A percentile compares a stretch with the other conserved stretches of the same genome.
Evolutionary conservation across 2,888 invertebrate genomes (phyloP).

Genomic region (Gari tellinella): DNA sequence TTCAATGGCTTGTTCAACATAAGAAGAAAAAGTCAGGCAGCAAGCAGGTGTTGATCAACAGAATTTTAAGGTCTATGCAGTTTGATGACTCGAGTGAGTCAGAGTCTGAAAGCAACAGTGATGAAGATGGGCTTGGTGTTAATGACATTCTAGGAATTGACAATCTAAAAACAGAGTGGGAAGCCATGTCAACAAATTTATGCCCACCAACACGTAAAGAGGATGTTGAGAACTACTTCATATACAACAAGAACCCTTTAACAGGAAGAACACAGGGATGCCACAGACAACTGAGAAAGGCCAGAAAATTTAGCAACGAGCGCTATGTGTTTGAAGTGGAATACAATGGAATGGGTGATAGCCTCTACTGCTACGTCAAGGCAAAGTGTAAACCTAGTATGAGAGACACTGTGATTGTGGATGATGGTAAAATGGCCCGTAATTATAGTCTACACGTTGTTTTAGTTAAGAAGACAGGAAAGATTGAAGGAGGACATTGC

Average conservation of each 20-base stretch:
- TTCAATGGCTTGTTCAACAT: conserved; percentile 1
- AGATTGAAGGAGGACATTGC: not conserved
- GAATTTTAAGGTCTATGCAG: not conserved
- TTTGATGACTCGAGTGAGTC: conserved; percentile 5
- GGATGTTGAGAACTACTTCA: too few relatives aligned
- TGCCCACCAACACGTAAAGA: too few relatives aligned
- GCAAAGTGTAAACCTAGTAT: conserved; percentile 9
- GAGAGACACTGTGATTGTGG: not conserved
- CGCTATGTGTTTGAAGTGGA: not conserved
- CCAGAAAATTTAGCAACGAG: conserved; percentile 4
- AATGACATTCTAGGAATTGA: not conserved
- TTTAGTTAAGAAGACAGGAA: not conserved
- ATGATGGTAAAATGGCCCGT: too few relatives aligned
- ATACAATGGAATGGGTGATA: too few relatives aligned
- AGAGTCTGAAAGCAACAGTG: not conserved
- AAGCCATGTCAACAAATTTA: too few relatives aligned
- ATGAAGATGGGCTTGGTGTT: too few relatives aligned
- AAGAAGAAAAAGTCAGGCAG: conserved; percentile 1
- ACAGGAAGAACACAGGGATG: too few relatives aligned
- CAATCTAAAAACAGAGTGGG: too few relatives aligned
- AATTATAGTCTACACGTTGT: too few relatives aligned
- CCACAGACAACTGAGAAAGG: too few relatives aligned
- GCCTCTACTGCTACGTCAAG: too few relatives aligned
- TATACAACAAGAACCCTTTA: too few relatives aligned
- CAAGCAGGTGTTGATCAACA: conserved; percentile 1